These are phyloP conservation scores for Diogma glabrata DNA, from an alignment of 2,888 invertebrate species.

Conservation along the genomic window DNA sequence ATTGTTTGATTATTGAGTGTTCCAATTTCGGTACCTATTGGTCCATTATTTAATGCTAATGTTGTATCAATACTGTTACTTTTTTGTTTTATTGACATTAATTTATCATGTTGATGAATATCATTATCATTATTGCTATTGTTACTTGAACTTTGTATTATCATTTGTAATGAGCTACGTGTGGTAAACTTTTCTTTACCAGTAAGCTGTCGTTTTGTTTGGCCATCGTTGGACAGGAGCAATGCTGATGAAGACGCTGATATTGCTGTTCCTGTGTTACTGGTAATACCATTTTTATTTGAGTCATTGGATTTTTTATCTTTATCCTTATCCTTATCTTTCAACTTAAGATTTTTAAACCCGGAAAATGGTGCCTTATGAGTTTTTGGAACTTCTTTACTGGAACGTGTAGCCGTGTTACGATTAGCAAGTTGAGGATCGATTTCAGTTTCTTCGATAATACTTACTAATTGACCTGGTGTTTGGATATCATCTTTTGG, in stretches of 20 bases:
- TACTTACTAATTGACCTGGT: constrained; percentile 31
- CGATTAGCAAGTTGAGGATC: constrained; percentile 26
- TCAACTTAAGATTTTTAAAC: constrained; percentile 35
- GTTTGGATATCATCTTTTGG: constrained; percentile 27
- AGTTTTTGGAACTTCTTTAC: constrained; percentile 36
- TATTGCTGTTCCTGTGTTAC: no score
- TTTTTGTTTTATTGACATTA: background rate
- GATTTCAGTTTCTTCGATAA: constrained; percentile 31
- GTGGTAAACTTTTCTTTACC: constrained; percentile 14
- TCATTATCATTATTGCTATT: constrained; percentile 1
- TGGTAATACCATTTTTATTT: constrained; percentile 17
- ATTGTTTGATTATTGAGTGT: constrained; percentile 32
- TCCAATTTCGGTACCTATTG: constrained; percentile 26
- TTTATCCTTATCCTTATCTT: constrained; percentile 24
- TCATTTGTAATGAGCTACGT: constrained; percentile 8
- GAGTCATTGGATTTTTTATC: constrained; percentile 15
- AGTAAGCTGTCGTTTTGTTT: constrained; percentile 14
- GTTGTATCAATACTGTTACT: background rate
- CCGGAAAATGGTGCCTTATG: constrained; percentile 36
- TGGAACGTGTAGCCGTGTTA: constrained; percentile 32
- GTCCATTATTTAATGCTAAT: background rate
- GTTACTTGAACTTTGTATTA: background rate
- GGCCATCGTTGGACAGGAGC: background rate
- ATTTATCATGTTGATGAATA: constrained; percentile 6
- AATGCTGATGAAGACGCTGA: constrained; percentile 3